Percentiles rank a stretch among this genome's conserved stretches.
Conservation (phyloP, 2,113 vertebrate species). For the Anhinga anhinga region DNA sequence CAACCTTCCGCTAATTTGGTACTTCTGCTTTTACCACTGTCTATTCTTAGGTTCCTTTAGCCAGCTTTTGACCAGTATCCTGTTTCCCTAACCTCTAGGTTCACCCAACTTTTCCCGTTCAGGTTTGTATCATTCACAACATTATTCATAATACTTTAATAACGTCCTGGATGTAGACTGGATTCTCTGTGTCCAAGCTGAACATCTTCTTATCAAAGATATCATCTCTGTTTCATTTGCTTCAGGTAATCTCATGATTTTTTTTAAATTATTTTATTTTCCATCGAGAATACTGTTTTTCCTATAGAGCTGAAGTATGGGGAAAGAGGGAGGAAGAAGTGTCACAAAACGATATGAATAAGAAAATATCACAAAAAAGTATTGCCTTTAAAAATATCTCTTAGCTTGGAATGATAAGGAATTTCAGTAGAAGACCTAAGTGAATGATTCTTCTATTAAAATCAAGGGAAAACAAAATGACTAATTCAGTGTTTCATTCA, state of each 20-base stretch:
- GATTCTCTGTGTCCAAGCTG: not conserved
- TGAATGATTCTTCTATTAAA: not conserved
- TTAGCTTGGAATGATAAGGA: not conserved
- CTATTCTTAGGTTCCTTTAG: not conserved
- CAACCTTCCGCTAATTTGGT: not conserved
- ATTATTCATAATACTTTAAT: not conserved
- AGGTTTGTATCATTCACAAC: not conserved
- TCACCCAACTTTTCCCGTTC: not conserved
- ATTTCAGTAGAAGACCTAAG: not conserved
- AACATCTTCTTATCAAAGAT: not conserved
- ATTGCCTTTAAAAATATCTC: not conserved
- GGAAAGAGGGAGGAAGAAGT: not conserved
- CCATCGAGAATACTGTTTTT: accelerated
- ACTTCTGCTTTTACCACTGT: not conserved
- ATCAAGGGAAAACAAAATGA: not conserved
- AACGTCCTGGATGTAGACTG: not conserved
- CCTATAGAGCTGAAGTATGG: not conserved
- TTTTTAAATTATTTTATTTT: not conserved
- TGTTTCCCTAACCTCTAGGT: not conserved
- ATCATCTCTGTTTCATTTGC: not conserved
- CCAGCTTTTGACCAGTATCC: not conserved
- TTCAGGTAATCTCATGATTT: accelerated
- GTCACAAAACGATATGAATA: not conserved
- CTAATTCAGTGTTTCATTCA: not conserved
- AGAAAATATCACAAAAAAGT: not conserved